phyloP scores from a whole-genome alignment of 1,140 invertebrate genomes.

The Aphelinus atriplicis region DNA sequence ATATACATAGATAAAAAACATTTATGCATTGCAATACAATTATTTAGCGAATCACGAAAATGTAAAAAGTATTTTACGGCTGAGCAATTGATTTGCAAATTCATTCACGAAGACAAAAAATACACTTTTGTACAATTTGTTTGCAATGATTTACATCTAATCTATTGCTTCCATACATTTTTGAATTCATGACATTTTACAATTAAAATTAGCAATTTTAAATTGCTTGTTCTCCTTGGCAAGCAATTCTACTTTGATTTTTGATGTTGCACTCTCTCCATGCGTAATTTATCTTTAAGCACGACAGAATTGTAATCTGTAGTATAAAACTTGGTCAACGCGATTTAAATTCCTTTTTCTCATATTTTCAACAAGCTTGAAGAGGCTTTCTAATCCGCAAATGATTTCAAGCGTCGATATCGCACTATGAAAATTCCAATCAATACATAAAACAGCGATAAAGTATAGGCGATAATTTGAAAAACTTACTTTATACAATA shows the following conservation, averaged over 20 bases:
- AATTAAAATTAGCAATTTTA: conserved; percentile 27
- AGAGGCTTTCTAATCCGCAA: conserved; percentile 17
- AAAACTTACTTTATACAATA: conserved; percentile 23
- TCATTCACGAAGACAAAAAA: not conserved
- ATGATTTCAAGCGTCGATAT: conserved; percentile 16
- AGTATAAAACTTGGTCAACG: conserved; percentile 33
- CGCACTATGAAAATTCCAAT: conserved; percentile 6
- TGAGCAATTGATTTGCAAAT: not conserved
- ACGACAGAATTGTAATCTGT: conserved; percentile 29
- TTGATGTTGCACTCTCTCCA: conserved; percentile 36
- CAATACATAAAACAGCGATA: conserved; percentile 22
- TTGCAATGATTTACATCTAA: conserved; percentile 16
- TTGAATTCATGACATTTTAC: conserved; percentile 13
- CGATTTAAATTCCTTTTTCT: conserved; percentile 31
- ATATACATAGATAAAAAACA: conserved; percentile 23
- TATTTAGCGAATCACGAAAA: conserved; percentile 17
- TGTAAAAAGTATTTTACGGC: conserved; percentile 6
- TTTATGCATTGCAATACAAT: conserved; percentile 12
- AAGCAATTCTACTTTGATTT: conserved; percentile 8
- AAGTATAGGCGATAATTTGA: conserved; percentile 6
- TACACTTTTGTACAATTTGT: conserved; percentile 16
- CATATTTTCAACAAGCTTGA: conserved; percentile 26
- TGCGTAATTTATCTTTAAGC: conserved; percentile 20
- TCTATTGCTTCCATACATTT: conserved; percentile 30
- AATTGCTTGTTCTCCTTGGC: not conserved